A percentile compares a stretch with the other conserved stretches of the same genome.
Evolutionary conservation across 2,113 vertebrate species (phyloP).

Genomic region (Plecotus auritus): DNA sequence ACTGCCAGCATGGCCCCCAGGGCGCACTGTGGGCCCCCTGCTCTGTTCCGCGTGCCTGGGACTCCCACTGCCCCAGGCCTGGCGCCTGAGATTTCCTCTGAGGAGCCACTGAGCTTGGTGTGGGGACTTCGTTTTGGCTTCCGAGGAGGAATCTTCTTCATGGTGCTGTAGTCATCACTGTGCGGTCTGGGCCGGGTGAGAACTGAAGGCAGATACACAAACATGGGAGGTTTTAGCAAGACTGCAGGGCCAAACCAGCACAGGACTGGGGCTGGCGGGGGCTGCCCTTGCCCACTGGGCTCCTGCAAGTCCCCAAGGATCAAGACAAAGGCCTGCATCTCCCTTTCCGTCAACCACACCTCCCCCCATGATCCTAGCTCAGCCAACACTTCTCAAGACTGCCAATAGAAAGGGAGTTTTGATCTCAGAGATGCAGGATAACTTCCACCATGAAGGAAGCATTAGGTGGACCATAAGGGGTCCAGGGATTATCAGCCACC

Average conservation of each 20-base stretch:
- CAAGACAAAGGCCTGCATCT: no score
- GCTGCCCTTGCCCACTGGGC: neutral
- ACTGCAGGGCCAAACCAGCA: no score
- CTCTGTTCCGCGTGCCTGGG: constrained; percentile 72
- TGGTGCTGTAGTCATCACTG: constrained; percentile 96
- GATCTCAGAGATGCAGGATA: neutral
- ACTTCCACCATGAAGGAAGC: rapidly evolving
- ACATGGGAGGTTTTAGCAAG: neutral
- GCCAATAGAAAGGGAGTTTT: neutral
- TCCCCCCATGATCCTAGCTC: rapidly evolving
- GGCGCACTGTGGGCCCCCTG: constrained; percentile 28
- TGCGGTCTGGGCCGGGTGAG: constrained; percentile 92
- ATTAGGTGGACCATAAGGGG: rapidly evolving
- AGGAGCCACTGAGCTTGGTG: constrained; percentile 95
- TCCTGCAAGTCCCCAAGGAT: neutral
- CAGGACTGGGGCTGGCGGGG: neutral
- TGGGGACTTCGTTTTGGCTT: constrained; percentile 96
- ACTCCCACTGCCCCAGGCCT: constrained; percentile 85
- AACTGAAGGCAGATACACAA: constrained; percentile 73
- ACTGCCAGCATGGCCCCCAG: constrained; percentile 78
- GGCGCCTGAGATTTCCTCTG: constrained; percentile 91
- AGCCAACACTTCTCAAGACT: rapidly evolving
- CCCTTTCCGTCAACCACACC: no score
- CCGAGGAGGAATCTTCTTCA: constrained; percentile 96
- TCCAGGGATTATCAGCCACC: neutral